A percentile compares a stretch with the other conserved stretches of the same genome.
These are phyloP conservation scores for Pecten maximus DNA, from an alignment of 2,888 invertebrate species.

Conservation along the genomic window DNA sequence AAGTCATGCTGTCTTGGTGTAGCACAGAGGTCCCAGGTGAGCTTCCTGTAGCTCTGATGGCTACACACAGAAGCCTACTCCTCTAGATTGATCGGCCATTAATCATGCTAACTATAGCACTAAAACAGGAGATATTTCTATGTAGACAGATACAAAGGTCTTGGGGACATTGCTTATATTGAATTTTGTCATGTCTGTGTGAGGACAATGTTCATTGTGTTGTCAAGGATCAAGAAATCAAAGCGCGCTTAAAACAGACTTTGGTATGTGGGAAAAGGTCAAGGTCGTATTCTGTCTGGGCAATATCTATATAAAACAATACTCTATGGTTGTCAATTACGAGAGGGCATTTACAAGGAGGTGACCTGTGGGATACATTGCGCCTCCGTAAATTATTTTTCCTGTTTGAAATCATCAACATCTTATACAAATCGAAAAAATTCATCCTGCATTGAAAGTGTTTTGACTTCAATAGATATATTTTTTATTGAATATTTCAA, in stretches of 20 bases:
- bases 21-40: neutral
- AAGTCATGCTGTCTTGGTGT: neutral
- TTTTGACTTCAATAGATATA: neutral
- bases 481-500: neutral
- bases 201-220: neutral
- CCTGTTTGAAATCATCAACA: neutral
- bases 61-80: neutral
- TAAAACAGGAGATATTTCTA: neutral
- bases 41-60: neutral
- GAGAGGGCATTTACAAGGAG: neutral
- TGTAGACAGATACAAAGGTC: neutral
- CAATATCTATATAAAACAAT: neutral
- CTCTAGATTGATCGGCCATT: neutral
- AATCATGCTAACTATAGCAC: neutral
- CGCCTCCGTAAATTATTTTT: neutral
- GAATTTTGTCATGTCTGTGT: neutral
- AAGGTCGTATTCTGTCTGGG: neutral
- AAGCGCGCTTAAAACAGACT: neutral
- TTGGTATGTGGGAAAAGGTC: neutral
- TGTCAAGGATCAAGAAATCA: neutral
- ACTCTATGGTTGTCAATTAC: neutral
- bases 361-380: neutral
- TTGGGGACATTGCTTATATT: neutral
- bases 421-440: neutral
- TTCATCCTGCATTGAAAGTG: neutral